Base-by-base conservation (phyloP, 2,888 invertebrate species). In the Altica lythri region DNA sequence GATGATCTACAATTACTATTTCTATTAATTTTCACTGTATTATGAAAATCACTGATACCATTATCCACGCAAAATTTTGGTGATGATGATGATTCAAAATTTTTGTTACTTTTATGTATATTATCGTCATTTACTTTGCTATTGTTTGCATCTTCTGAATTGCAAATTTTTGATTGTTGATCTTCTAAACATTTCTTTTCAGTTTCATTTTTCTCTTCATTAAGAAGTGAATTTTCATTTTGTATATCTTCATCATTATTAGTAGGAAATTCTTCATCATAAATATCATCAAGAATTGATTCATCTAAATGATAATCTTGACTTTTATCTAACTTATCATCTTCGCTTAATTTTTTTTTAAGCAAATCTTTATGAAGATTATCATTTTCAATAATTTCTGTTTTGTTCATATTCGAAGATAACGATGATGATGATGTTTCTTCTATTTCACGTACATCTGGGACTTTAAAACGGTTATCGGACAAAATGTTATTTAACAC, bases 401-500 rank as follows among this genome's bases (percentile, higher is more conserved):
- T n/a, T n/a, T n/a, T n/a, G n/a, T n/a, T n/a, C n/a, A n/a, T n/a
- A n/a, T n/a, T n/a, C n/a, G n/a, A n/a, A n/a, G n/a, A n/a, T n/a
- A n/a, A n/a, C n/a, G n/a, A n/a, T n/a, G n/a, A n/a, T n/a, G n/a
- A n/a, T n/a, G n/a, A n/a, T n/a, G n/a, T n/a, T n/a, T n/a, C n/a
- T n/a, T n/a, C n/a, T n/a, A n/a, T n/a, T n/a, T n/a, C n/a, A n/a
- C n/a, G n/a, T n/a, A n/a, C n/a, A n/a, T n/a, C n/a, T 32, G 59
- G 55, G 30, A 65, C 57, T 38, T 55, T 60, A 48, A 62, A 67
- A 27, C 67, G 66, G 14, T 68, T 66, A 37, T 66, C 68, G 4
- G 65, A 62, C 34, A 71, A 57, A 37, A 73, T 71, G 57, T 74
- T 71, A 44, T 63, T 72, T 22, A 75, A 59, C 27, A 73, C 48